A percentile compares a stretch with the other conserved stretches of the same genome.
Conservation (phyloP, 2,888 invertebrate genomes). For the Tigriopus californicus region DNA sequence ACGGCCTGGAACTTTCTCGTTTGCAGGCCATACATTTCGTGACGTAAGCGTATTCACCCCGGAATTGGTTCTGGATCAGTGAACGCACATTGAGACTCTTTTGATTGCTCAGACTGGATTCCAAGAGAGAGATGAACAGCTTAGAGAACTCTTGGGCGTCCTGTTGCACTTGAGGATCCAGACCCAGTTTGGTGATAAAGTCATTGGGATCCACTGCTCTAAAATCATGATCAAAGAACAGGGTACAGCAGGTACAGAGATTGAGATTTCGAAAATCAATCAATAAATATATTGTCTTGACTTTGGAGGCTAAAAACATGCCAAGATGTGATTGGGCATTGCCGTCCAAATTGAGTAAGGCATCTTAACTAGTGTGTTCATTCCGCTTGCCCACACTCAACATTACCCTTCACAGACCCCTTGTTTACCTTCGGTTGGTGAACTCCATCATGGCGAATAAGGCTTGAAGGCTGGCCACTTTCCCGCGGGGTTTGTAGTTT, state of each 20-base stretch:
- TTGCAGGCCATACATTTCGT: constrained; percentile 37
- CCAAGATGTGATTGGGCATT: too few species aligned
- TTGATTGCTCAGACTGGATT: constrained; percentile 32
- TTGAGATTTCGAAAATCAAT: too few species aligned
- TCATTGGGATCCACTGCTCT: constrained; percentile 36
- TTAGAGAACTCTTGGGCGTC: constrained; percentile 47
- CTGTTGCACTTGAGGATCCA: constrained; percentile 40
- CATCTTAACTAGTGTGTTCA: too few species aligned
- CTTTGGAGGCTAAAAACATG: too few species aligned
- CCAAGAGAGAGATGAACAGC: constrained; percentile 37
- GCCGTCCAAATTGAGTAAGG: too few species aligned
- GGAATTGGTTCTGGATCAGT: constrained; percentile 31
- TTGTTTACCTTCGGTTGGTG: constrained; percentile 30
- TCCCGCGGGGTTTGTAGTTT: constrained; percentile 28
- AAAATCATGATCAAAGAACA: too few species aligned
- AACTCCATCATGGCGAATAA: constrained; percentile 40
- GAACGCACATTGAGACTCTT: constrained; percentile 24
- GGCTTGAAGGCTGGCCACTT: constrained; percentile 37
- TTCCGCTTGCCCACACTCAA: constrained; percentile 8
- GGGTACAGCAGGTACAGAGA: too few species aligned
- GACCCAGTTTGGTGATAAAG: constrained; percentile 36
- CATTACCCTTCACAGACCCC: background rate
- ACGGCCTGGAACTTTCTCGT: constrained; percentile 33
- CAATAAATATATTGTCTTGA: too few species aligned
- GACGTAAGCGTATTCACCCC: constrained; percentile 33